These are phyloP conservation scores for Diglossa brunneiventris DNA, from an alignment of 2,113 vertebrate species.

Conservation along the genomic window DNA sequence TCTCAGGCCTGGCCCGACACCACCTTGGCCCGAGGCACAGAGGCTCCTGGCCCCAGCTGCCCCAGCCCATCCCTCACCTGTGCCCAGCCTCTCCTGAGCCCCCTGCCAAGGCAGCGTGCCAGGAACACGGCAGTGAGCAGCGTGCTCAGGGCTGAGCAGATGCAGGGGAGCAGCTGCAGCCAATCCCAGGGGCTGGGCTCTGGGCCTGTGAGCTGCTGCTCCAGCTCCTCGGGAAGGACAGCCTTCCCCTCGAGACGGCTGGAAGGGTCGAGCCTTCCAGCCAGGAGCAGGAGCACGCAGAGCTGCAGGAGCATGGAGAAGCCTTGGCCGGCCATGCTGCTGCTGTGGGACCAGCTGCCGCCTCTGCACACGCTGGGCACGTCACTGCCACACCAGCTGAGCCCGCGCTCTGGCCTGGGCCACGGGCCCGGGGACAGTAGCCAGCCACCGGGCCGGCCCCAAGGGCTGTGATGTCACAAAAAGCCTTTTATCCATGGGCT, in stretches of 20 bases:
- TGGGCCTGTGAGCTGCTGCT: neutral
- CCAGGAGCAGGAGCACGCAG: neutral
- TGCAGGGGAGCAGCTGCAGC: neutral
- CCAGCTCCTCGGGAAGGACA: neutral
- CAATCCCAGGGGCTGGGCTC: neutral
- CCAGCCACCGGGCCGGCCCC: neutral
- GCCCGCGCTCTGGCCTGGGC: neutral
- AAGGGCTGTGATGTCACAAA: neutral
- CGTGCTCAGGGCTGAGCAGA: neutral
- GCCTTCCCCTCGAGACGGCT: fast-evolving
- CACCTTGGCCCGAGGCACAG: neutral
- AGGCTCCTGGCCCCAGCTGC: no score
- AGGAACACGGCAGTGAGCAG: neutral
- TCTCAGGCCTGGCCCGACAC: neutral
- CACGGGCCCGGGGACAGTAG: no score
- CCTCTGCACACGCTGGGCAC: neutral
- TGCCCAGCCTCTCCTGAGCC: neutral
- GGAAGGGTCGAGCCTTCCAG: neutral
- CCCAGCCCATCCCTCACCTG: neutral
- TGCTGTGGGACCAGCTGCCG: neutral
- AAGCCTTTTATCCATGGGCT: no score
- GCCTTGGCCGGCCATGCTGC: neutral
- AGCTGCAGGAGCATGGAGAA: neutral
- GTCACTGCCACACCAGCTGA: no score
- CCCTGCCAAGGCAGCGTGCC: neutral